Evolutionary conservation across 2,888 invertebrate genomes (phyloP), one percentile per base, ranked within the genome.

Genomic region (Apodemia mormo): DNA sequence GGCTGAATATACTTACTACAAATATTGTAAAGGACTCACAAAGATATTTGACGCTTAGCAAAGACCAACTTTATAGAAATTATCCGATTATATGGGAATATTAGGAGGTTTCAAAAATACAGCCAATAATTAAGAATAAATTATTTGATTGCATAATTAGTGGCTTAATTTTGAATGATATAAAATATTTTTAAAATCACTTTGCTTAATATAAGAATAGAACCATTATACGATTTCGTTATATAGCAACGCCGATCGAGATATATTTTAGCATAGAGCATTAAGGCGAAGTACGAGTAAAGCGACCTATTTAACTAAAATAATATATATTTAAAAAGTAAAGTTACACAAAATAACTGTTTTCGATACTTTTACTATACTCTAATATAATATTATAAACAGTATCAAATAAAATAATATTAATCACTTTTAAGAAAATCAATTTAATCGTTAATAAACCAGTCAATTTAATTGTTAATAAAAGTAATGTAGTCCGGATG

Each of bases 101-200:
- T 40, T 40, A 40, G 5, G 40, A 40, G 40, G 40, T 40, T 37
- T 37, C 6, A 7, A 1, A 40, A 40, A 40, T 6, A 7, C 40
- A 40, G 3, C 40, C 40, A 8, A 40, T 8, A 40, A 40, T 40
- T 8, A 40, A 4, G 0, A 37, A 2, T 37, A 37, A n/a, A 54
- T 54, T n/a, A n/a, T 54, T 52, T 14, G 14, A 14, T 12, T 52
- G n/a, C 12, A 52, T 10, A 2, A 12, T 12, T n/a, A 52, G 12
- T 52, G 12, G 52, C 14, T 52, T 52, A 52, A 37, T 52, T 49
- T 10, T n/a, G 52, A 12, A 22, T 54, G 6, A 54, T 54, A 22
- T 56, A 56, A 56, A 56, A 30, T 58, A 58, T 58, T 58, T 58
- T 58, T 58, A 58, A 33, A 49, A 33, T 58, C 33, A 30, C 58